A percentile compares a stretch with the other conserved stretches of the same genome.
Evolutionary conservation across 1,140 invertebrate genomes (phyloP).

Genomic region (Drosophila bocqueti): DNA sequence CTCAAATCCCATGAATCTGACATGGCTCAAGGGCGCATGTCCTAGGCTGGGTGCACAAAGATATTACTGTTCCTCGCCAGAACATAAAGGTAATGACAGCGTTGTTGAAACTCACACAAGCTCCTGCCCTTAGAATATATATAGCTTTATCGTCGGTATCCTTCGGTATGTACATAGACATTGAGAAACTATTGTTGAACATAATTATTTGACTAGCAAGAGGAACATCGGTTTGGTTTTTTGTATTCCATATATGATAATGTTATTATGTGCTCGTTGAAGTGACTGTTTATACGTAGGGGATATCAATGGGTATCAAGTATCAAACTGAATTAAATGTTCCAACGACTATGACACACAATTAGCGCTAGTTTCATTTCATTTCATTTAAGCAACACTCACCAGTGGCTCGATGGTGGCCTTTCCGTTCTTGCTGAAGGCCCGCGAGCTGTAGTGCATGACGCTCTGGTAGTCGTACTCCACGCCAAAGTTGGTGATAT

Average conservation of each 20-base stretch:
- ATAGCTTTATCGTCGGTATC: not conserved
- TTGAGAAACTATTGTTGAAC: not conserved
- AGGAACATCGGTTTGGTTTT: not conserved
- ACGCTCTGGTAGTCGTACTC: slow-evolving; percentile 90
- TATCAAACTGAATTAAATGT: not conserved
- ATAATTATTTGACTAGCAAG: slow-evolving; percentile 1
- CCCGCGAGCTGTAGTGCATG: slow-evolving; percentile 90
- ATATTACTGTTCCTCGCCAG: slow-evolving; percentile 1
- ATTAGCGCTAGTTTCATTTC: not conserved
- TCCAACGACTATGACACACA: not conserved
- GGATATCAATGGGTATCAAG: not conserved
- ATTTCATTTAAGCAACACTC: slow-evolving; percentile 24
- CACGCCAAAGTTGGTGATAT: slow-evolving; percentile 88
- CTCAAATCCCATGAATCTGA: not conserved
- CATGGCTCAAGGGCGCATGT: not conserved
- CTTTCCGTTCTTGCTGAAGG: slow-evolving; percentile 88
- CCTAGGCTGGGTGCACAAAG: not conserved
- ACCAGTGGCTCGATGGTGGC: slow-evolving; percentile 87
- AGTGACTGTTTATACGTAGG: not conserved
- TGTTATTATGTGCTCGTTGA: slow-evolving; percentile 7
- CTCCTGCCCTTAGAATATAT: not conserved
- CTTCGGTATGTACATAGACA: not conserved
- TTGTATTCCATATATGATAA: not conserved
- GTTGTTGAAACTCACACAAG: not conserved
- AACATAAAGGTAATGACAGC: not conserved